Evolutionary conservation across 1,140 invertebrate genomes (phyloP).

Genomic region (Lanistes nyassanus): DNA sequence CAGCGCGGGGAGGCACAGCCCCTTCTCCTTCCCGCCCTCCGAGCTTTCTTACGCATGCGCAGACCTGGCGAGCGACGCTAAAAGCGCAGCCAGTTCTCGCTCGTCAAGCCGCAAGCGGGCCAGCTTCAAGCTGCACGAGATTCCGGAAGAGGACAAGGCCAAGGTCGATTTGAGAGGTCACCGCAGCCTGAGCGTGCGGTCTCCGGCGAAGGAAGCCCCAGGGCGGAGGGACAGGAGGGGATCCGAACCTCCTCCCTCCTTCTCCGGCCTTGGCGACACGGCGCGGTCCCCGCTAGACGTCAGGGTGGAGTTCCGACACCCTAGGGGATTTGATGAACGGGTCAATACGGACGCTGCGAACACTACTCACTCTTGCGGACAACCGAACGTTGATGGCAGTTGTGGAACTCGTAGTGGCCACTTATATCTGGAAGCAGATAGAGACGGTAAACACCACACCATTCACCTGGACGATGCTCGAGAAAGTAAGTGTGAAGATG

Average conservation of each 20-base stretch:
- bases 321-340: background rate
- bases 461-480: background rate
- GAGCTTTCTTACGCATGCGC: background rate
- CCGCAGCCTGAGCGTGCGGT: background rate
- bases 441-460: background rate
- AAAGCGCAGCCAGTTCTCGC: background rate
- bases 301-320: slow-evolving; percentile 12
- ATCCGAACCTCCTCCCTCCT: background rate
- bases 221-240: background rate
- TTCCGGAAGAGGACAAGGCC: slow-evolving; percentile 18
- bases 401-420: too few relatives aligned
- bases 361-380: too few relatives aligned
- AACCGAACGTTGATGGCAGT: too few relatives aligned
- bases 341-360: background rate
- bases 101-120: background rate
- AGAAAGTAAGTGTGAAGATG: too few relatives aligned
- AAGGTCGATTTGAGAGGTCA: background rate
- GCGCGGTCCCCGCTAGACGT: slow-evolving; percentile 12
- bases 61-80: background rate
- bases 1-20: background rate
- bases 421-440: background rate
- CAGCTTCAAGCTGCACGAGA: slow-evolving; percentile 18
- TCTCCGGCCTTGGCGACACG: background rate
- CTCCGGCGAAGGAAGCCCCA: background rate
- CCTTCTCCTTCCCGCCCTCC: background rate